Base-by-base conservation (phyloP, 1,140 invertebrate genomes). In the Dreissena rostriformis region DNA sequence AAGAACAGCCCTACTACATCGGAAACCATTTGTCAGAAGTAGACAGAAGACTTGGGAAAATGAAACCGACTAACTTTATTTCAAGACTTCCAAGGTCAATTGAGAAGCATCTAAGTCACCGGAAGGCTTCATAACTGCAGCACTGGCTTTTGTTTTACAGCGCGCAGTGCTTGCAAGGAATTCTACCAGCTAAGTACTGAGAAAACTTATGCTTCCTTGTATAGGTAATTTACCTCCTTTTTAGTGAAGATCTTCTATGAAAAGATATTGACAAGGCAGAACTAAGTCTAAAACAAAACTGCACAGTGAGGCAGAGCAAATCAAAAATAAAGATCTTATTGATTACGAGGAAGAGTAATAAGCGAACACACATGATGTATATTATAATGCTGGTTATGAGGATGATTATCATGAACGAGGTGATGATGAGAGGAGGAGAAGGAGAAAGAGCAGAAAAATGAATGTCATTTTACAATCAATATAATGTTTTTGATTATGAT, bases 101-200 rank as follows among this genome's bases (percentile, higher is more conserved):
- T 14, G 24, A 12, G 15, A 39, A 28, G 11, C 77, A 6, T 39
- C 68, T 68, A 49, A 7, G 52, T 10, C 73, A 86, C 39, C 82
- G 73, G 84, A 82, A 86, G 61, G 79, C 85, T 49, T 81, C 79
- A 29, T 66, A 86, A 63, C 24, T 74, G 1, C 49, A 71, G 55
- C 63, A 63, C 22, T 82, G 67, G 79, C 49, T 82, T n/a, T 22
- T 86, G 0, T 86, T 77, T n/a, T 82, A 82, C 55, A 65, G 67
- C 2, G 2, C 82, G 1, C 73, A 78, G 61, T 70, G 65, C 24
- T 51, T 86, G 28, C 61, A 77, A n/a, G 68, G n/a, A 0, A 12
- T 17, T 10, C 65, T 86, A 7, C 72, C 84, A 2, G 53, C 76
- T 51, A 24, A 77, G 8, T 86, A 82, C 24, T 19, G 77, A 12